phyloP scores from a whole-genome alignment of 2,113 vertebrate genomes.

The Melanocharis versteri region DNA sequence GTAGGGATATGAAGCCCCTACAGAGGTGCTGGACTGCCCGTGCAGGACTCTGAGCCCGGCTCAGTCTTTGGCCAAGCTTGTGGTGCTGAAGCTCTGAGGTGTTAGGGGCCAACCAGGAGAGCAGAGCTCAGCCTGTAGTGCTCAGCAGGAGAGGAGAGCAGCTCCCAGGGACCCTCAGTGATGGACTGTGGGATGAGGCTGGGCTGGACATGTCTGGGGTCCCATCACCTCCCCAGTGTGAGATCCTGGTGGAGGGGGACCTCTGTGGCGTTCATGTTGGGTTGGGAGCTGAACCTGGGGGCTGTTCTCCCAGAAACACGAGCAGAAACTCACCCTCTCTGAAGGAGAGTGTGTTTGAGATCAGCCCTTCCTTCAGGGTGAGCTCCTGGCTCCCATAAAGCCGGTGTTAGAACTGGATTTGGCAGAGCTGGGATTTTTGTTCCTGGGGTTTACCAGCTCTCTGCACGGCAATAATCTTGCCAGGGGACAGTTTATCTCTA shows the following conservation, averaged over 20 bases:
- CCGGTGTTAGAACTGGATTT: not conserved
- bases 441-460: conserved; percentile 8
- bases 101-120: not conserved
- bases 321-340: not conserved
- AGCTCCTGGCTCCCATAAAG: not conserved
- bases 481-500: conserved; percentile 37
- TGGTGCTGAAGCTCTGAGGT: accelerated
- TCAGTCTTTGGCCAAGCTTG: not conserved
- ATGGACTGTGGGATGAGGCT: not conserved
- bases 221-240: not conserved
- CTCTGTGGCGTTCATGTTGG: accelerated
- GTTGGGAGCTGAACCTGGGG: not conserved
- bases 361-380: not conserved
- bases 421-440: not conserved
- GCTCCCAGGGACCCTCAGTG: not conserved
- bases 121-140: not conserved
- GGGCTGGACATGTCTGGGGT: not conserved
- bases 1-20: accelerated
- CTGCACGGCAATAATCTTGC: not conserved
- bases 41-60: accelerated
- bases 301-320: not conserved
- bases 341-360: not conserved
- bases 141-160: not conserved
- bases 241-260: not conserved
- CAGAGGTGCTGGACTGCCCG: accelerated